Percentiles rank a stretch among this genome's conserved stretches.
These are phyloP conservation scores for Leptobrachium leishanense DNA, from an alignment of 2,113 vertebrate genomes.

Conservation along the genomic window DNA sequence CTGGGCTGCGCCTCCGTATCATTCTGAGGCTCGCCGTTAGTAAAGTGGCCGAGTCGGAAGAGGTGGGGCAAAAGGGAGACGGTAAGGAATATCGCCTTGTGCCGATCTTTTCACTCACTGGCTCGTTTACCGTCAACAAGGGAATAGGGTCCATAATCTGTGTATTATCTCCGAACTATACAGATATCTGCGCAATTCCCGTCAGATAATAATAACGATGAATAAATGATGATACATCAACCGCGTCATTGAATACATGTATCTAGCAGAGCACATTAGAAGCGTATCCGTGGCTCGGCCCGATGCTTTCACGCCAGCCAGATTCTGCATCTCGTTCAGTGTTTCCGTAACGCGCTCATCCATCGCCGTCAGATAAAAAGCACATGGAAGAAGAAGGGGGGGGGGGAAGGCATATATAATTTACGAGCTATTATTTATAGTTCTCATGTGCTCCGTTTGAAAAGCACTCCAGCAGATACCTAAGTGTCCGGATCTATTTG, in stretches of 20 bases:
- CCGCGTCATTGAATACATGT: background rate
- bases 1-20: too few species aligned
- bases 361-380: background rate
- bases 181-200: background rate
- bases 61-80: too few species aligned
- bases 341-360: background rate
- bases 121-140: too few species aligned
- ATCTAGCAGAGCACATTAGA: background rate
- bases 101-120: too few species aligned
- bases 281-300: background rate
- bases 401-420: background rate
- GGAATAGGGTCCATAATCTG: too few species aligned
- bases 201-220: too few species aligned
- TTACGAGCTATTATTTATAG: background rate
- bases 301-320: background rate
- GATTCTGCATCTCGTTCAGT: background rate
- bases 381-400: background rate
- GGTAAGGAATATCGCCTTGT: too few species aligned
- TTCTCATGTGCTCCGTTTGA: conserved; percentile 28
- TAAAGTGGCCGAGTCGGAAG: too few species aligned
- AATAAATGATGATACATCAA: too few species aligned
- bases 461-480: conserved; percentile 27
- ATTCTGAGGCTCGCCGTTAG: too few species aligned
- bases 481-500: conserved; percentile 49
- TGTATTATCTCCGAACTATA: too few species aligned